phyloP scores from a whole-genome alignment of 2,113 vertebrate species.

The Gymnogyps californianus region DNA sequence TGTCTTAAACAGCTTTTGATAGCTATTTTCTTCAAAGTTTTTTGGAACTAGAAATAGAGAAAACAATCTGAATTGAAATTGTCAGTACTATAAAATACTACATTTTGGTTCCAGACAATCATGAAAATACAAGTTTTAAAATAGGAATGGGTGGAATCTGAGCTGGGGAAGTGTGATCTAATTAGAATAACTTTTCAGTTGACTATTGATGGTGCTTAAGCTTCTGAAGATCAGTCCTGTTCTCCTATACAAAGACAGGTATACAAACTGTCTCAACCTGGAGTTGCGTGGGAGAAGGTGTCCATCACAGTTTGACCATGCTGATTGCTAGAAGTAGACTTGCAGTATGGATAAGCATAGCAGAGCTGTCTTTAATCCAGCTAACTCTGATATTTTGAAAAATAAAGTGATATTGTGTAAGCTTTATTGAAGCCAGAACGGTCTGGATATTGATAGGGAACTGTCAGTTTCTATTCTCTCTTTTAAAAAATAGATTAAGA shows the following conservation, averaged over 20 bases:
- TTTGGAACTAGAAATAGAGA: not conserved
- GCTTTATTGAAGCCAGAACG: not conserved
- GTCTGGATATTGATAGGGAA: not conserved
- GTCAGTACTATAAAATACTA: not conserved
- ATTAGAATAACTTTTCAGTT: not conserved
- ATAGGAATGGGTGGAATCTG: not conserved
- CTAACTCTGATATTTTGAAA: not conserved
- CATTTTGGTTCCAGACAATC: not conserved
- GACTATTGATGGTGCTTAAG: not conserved
- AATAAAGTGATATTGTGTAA: not conserved
- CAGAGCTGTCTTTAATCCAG: not conserved
- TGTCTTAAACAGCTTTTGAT: not conserved
- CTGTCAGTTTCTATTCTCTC: not conserved
- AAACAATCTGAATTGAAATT: not conserved
- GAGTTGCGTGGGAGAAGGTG: not conserved
- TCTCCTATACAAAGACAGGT: not conserved
- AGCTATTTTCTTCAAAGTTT: not conserved
- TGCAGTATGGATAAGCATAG: not conserved
- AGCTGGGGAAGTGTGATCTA: not conserved
- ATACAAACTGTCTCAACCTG: not conserved
- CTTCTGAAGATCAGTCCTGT: not conserved
- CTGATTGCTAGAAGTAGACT: not conserved
- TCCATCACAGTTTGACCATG: not conserved
- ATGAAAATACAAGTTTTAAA: not conserved
- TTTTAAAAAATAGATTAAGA: not conserved